These are phyloP conservation scores for Perca flavescens DNA, from an alignment of 2,113 vertebrate genomes.

Conservation along the genomic window DNA sequence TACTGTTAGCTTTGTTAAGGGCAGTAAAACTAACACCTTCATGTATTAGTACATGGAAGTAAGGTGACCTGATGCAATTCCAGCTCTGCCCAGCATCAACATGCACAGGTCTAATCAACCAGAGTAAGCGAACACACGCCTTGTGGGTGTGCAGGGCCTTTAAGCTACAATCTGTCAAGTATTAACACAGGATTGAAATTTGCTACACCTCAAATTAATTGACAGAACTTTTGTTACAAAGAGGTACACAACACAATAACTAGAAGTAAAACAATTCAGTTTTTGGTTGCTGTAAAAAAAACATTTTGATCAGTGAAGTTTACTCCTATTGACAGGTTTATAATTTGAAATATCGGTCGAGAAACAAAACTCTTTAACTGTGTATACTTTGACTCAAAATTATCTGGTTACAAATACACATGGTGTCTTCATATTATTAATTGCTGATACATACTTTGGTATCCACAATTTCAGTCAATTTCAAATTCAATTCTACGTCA, in stretches of 20 bases:
- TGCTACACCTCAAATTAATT: not conserved
- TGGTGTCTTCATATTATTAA: not conserved
- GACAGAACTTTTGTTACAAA: not conserved
- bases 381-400: not conserved
- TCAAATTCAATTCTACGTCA: not conserved
- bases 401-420: not conserved
- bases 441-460: not conserved
- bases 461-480: not conserved
- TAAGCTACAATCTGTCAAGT: not conserved
- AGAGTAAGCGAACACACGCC: not conserved
- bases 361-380: not conserved
- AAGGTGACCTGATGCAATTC: not conserved
- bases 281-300: not conserved
- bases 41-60: not conserved
- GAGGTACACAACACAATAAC: not conserved
- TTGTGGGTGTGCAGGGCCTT: not conserved
- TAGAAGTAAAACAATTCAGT: not conserved
- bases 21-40: not conserved
- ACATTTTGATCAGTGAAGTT: slow-evolving; percentile 4
- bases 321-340: not conserved
- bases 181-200: not conserved
- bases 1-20: not conserved
- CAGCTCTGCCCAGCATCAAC: not conserved
- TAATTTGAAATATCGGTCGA: not conserved
- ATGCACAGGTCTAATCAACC: not conserved